Conservation (phyloP, 2,888 invertebrate genomes). For the Hipparchia semele region DNA sequence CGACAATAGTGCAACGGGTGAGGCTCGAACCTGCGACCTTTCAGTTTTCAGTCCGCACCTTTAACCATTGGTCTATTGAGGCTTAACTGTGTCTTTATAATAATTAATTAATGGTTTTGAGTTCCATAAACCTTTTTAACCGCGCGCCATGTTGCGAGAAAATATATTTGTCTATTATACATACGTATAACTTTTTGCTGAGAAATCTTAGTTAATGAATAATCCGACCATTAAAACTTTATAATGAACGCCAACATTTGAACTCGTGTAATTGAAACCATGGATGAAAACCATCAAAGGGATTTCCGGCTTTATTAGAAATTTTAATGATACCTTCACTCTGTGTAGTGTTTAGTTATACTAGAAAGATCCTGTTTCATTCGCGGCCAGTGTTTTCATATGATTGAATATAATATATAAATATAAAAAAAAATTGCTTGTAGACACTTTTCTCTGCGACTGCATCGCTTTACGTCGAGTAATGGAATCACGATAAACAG, state of each 20-base stretch:
- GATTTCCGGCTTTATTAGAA: not conserved
- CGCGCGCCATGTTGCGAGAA: not conserved
- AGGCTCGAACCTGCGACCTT: no score
- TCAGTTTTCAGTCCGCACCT: no score
- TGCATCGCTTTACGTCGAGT: conserved; percentile 17
- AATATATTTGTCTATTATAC: not conserved
- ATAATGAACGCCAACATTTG: conserved; percentile 40
- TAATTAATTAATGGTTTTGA: no score
- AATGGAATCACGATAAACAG: conserved; percentile 27
- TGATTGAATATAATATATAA: not conserved
- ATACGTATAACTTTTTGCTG: conserved; percentile 9
- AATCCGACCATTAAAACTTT: conserved; percentile 46
- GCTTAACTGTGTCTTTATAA: no score
- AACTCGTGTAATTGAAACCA: conserved; percentile 24
- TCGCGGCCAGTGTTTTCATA: no score
- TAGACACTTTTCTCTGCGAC: conserved; percentile 14
- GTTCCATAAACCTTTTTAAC: no score
- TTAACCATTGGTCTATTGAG: no score
- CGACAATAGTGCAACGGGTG: no score
- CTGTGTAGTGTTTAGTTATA: no score
- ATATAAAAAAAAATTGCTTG: not conserved
- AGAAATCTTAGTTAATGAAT: conserved; percentile 30
- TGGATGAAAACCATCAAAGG: conserved; percentile 17
- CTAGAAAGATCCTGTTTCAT: no score
- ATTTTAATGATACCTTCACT: conserved; percentile 9